Base-by-base conservation (phyloP, 2,888 invertebrate species). In the Dryadula phaetusa region DNA sequence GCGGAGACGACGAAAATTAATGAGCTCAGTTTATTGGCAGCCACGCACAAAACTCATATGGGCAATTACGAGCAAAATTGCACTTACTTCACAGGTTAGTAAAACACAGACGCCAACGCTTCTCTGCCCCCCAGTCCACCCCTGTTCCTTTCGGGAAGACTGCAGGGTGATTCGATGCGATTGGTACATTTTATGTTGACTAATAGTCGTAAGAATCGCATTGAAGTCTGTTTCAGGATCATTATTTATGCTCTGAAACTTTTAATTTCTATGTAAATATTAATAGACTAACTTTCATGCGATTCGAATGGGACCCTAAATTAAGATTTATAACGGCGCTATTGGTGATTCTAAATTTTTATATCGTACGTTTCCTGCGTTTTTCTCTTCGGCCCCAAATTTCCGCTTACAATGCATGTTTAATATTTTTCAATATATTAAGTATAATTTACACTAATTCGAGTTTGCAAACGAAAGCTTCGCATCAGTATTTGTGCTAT, bases 1-100 rank as follows among this genome's bases (percentile, higher is more conserved):
- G 89, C 89, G 92, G 92, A 92, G 87, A 87, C 92, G 91, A 92
- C 92, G 91, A 92, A 91, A 90, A 91, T 92, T 92, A 91, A 92
- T 92, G 92, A 92, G 90, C 87, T 92, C 92, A 91, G 92, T 92
- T 90, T 92, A 92, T 92, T 92, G 92, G 92, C 92, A 90, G 92
- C 92, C 86, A 92, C 92, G 92, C 92, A 92, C 92, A 92, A 92
- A 92, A 84, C 92, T 90, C 92, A 92, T 92, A 90, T 92, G 92
- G 91, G 91, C 90, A 91, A 92, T 92, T 92, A 88, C 86, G 89
- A 92, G 88, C 92, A 90, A 91, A 92, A 92, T 92, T 92, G 92
- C 92, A 92, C 92, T 92, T 92, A 91, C 87, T 91, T 92, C 90
- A 90, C 92, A 92, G 92, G 92, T 92, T 92, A 92, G 92, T 92